phyloP scores from a whole-genome alignment of 2,113 vertebrate genomes.

The Thryonomys swinderianus region DNA sequence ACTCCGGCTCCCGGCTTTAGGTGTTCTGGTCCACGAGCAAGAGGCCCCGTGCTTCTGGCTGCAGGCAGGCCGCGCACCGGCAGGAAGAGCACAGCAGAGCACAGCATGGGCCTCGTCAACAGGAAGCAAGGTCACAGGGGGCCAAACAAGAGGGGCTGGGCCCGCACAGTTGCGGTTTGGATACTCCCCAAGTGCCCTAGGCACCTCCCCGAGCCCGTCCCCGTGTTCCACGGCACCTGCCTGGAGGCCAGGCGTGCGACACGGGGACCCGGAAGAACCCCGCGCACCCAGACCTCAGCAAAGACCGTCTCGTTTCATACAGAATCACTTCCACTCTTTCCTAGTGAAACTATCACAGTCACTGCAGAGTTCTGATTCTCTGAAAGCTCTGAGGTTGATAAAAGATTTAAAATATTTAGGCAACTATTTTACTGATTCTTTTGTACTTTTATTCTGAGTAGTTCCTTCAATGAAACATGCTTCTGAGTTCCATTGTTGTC shows the following conservation, averaged over 20 bases:
- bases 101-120: neutral
- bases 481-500: neutral
- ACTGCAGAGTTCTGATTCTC: constrained; percentile 21
- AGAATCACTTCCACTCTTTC: neutral
- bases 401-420: constrained; percentile 46
- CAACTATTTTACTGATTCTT: constrained; percentile 44
- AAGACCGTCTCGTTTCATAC: neutral
- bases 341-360: neutral
- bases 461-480: constrained; percentile 45
- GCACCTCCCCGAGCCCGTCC: fast-evolving
- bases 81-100: neutral
- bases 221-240: neutral
- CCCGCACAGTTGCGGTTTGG: no score
- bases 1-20: neutral
- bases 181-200: neutral
- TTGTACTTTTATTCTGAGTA: constrained; percentile 53
- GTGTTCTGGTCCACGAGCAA: no score
- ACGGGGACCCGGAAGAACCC: fast-evolving
- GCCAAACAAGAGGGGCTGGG: neutral
- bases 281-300: neutral
- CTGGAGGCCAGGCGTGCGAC: fast-evolving
- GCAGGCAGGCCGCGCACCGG: no score
- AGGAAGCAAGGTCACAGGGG: neutral
- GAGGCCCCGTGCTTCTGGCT: neutral
- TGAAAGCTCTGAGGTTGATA: constrained; percentile 34